A percentile compares a stretch with the other conserved stretches of the same genome.
Conservation (phyloP, 2,888 invertebrate genomes). For the Sthenelais limicola region DNA sequence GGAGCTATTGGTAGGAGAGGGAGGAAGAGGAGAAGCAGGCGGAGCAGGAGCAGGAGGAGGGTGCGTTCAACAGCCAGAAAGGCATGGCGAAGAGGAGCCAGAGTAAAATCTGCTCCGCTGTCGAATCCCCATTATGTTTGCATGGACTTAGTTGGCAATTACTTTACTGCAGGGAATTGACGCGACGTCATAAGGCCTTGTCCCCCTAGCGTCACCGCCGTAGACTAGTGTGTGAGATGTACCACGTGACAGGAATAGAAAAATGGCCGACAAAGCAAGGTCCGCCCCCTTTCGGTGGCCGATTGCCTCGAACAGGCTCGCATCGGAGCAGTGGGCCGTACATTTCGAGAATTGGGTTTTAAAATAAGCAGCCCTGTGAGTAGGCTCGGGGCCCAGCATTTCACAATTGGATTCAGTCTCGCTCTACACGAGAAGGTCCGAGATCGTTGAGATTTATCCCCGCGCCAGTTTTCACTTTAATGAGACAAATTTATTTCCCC, state of each 20-base stretch:
- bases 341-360: constrained; percentile 38
- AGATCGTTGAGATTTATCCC: constrained; percentile 25
- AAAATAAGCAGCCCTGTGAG: constrained; percentile 34
- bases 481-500: constrained; percentile 39
- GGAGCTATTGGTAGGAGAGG: too few relatives aligned
- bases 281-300: neutral
- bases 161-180: constrained; percentile 37
- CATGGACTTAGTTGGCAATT: constrained; percentile 38
- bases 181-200: constrained; percentile 36
- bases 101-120: too few relatives aligned
- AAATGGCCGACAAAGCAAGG: constrained; percentile 3
- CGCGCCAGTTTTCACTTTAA: constrained; percentile 33
- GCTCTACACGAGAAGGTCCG: too few relatives aligned
- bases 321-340: neutral
- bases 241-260: constrained; percentile 22
- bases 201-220: constrained; percentile 10
- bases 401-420: constrained; percentile 36
- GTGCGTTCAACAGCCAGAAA: too few relatives aligned
- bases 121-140: constrained; percentile 29
- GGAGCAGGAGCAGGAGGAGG: too few relatives aligned
- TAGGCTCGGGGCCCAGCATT: constrained; percentile 20
- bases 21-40: too few relatives aligned
- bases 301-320: neutral
- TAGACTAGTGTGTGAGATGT: constrained; percentile 18
- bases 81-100: too few relatives aligned